These are phyloP conservation scores for Colaptes auratus DNA, from an alignment of 2,113 vertebrate genomes.

Conservation along the genomic window DNA sequence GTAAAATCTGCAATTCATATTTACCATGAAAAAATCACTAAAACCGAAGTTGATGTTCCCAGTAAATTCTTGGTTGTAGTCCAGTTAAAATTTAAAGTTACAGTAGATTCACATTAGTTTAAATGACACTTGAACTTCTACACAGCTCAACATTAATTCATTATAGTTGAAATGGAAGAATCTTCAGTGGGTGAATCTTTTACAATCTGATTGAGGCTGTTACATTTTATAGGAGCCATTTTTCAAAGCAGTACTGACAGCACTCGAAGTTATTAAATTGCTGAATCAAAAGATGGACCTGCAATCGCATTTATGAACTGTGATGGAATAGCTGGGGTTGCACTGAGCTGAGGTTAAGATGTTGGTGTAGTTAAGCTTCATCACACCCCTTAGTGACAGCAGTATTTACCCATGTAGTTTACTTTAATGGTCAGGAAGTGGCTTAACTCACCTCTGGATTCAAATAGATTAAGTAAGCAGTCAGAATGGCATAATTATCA, in stretches of 20 bases:
- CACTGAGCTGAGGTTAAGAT: slow-evolving; percentile 72
- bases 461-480: slow-evolving; percentile 78
- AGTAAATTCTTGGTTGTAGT: slow-evolving; percentile 70
- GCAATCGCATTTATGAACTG: slow-evolving; percentile 81
- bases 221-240: slow-evolving; percentile 98
- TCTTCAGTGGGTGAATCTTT: slow-evolving; percentile 87
- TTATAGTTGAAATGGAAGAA: slow-evolving; percentile 88
- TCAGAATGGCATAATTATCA: slow-evolving; percentile 72
- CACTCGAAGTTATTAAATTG: slow-evolving; percentile 98
- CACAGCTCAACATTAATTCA: slow-evolving; percentile 95
- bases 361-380: slow-evolving; percentile 74
- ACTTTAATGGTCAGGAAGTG: slow-evolving; percentile 80
- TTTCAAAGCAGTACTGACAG: slow-evolving; percentile 97
- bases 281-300: slow-evolving; percentile 87
- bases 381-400: slow-evolving; percentile 75
- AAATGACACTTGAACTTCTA: slow-evolving; percentile 95
- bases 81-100: slow-evolving; percentile 75
- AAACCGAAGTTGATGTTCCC: slow-evolving; percentile 67
- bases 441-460: slow-evolving; percentile 80
- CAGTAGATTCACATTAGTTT: slow-evolving; percentile 83
- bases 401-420: slow-evolving; percentile 80
- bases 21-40: slow-evolving; percentile 62
- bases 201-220: slow-evolving; percentile 96
- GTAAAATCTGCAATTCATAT: slow-evolving; percentile 25
- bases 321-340: slow-evolving; percentile 74